A percentile compares a stretch with the other conserved stretches of the same genome.
Evolutionary conservation across 1,140 invertebrate species (phyloP).

Genomic region (Drosophila leontia): DNA sequence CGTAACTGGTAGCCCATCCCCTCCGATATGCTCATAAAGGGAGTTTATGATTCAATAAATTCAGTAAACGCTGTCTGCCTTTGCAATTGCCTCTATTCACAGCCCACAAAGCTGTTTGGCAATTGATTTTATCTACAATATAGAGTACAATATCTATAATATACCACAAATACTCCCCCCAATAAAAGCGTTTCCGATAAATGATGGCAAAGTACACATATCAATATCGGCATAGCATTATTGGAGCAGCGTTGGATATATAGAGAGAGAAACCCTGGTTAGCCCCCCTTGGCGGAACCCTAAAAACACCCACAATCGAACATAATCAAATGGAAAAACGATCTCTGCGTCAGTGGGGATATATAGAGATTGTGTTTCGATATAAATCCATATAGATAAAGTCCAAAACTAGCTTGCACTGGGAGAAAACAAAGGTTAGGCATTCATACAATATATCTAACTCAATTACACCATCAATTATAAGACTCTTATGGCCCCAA

Average conservation of each 20-base stretch:
- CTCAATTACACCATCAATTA: slow-evolving; percentile 49
- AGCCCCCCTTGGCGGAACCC: slow-evolving; percentile 4
- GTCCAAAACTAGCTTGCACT: slow-evolving; percentile 24
- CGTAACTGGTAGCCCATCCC: slow-evolving; percentile 1
- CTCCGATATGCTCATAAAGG: background rate
- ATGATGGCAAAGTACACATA: slow-evolving; percentile 21
- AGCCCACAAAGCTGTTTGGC: background rate
- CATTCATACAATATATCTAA: background rate
- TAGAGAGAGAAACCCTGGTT: background rate
- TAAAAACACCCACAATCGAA: slow-evolving; percentile 21
- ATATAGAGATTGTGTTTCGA: background rate
- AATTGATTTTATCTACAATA: slow-evolving; percentile 7
- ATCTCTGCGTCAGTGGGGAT: slow-evolving; percentile 25
- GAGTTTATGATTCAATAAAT: slow-evolving; percentile 25
- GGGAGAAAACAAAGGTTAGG: slow-evolving; percentile 33
- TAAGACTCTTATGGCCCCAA: background rate
- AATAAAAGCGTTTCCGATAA: slow-evolving; percentile 30
- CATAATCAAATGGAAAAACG: slow-evolving; percentile 16
- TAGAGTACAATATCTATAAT: background rate
- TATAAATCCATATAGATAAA: slow-evolving; percentile 22
- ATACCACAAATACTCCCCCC: slow-evolving; percentile 5
- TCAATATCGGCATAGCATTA: background rate
- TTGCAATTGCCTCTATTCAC: background rate
- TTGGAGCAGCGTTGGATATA: slow-evolving; percentile 23
- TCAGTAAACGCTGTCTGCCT: background rate